Base-by-base conservation (phyloP, 2,888 invertebrate species). In the Leptinotarsa juncta region DNA sequence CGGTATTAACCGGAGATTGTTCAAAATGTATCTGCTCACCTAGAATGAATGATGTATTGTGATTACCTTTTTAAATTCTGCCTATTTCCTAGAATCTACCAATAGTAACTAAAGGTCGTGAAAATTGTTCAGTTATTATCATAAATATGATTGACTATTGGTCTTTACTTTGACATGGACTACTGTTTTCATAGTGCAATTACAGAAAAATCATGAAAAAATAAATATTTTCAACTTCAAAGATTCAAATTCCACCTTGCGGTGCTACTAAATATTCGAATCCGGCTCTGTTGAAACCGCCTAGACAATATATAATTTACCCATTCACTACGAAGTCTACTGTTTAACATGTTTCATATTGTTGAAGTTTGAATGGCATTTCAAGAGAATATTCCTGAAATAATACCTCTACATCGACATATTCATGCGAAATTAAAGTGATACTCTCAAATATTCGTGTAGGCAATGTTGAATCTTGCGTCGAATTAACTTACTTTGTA, bases 351-450 rank as follows among this genome's bases (percentile, higher is more conserved):
- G 71, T 53, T 65, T 51, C 15, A 71, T 50, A 71, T 71, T 71
- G 71, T 71, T 53, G 65, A 65, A 71, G 71, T 71, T 65, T 71
- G 71, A 71, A 71, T 71, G 71, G 53, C 71, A 70, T 65, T 71
- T 53, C 48, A 57, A 70, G 70, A 62, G 50, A 50, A 71, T 65
- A 53, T 71, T 42, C 42, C 53, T 71, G 65, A 71, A 71, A 32
- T 65, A 65, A 53, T 51, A 65, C 65, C n/a, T 65, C 23, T 14
- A 71, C 42, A 32, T 53, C 65, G 32, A 71, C 18, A 32, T 42
- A 16, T 65, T 70, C 65, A 51, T 65, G 51, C 49, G 65, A 53
- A 71, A 65, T 51, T 65, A 71, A 51, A 71, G 51, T 71, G 65
- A 71, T 65, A 71, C 23, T n/a, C 49, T 57, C 67, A 51, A 67